Evolutionary conservation across 2,888 invertebrate species (phyloP).

Genomic region (Acanthosepion esculentum): DNA sequence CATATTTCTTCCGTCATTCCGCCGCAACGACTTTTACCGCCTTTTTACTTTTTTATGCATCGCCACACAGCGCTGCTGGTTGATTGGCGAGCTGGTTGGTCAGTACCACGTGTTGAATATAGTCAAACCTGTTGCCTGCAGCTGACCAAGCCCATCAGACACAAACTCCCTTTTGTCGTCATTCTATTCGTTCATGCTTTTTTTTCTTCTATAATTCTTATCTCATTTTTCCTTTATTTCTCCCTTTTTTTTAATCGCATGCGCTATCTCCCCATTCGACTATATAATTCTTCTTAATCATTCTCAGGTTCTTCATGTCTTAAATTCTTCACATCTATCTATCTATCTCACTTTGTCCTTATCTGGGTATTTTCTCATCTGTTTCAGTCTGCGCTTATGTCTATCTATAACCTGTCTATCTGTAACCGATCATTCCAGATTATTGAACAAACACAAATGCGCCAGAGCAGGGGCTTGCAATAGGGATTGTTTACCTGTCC

Average conservation of each 20-base stretch:
- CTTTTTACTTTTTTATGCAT: not conserved
- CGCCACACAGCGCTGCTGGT: not conserved
- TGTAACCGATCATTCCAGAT: too few relatives aligned
- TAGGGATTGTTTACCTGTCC: too few relatives aligned
- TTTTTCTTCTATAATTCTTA: not conserved
- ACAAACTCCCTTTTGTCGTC: not conserved
- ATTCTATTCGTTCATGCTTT: not conserved
- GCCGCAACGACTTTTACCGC: not conserved
- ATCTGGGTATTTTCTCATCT: too few relatives aligned
- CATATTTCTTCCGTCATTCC: not conserved
- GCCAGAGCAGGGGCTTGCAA: too few relatives aligned
- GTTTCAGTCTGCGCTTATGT: too few relatives aligned
- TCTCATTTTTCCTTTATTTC: not conserved
- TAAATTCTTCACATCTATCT: too few relatives aligned
- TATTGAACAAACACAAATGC: too few relatives aligned
- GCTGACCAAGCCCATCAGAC: conserved; percentile 12
- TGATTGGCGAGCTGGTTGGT: not conserved
- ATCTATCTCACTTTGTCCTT: too few relatives aligned
- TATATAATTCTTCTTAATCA: too few relatives aligned
- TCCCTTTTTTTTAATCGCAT: not conserved
- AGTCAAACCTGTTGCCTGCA: conserved; percentile 2
- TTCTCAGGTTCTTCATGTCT: too few relatives aligned
- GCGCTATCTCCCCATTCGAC: not conserved
- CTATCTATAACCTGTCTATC: too few relatives aligned
- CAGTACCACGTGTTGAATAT: not conserved